A percentile compares a stretch with the other conserved stretches of the same genome.
phyloP scores from a whole-genome alignment of 2,888 invertebrate genomes.

The Campoletis raptor region DNA sequence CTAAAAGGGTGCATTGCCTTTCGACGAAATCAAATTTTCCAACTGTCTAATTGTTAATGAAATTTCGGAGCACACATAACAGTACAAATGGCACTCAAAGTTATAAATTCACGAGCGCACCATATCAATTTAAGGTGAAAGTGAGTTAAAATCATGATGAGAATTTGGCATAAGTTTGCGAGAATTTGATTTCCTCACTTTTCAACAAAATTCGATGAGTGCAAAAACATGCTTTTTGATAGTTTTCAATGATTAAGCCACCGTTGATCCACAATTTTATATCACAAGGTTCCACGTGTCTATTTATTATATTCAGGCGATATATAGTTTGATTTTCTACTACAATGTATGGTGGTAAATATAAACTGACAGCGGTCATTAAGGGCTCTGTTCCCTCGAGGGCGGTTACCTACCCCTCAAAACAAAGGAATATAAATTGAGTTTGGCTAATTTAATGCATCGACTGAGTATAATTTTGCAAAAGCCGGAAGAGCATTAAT shows the following conservation, averaged over 20 bases:
- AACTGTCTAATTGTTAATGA: constrained; percentile 1
- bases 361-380: neutral
- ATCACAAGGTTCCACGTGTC: neutral
- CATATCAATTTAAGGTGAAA: neutral
- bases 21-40: neutral
- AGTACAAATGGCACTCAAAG: neutral
- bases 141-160: neutral
- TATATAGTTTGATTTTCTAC: neutral
- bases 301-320: neutral
- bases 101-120: neutral
- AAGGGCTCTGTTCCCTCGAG: neutral
- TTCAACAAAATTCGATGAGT: neutral
- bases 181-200: constrained; percentile 6
- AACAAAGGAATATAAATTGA: constrained; percentile 5
- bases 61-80: neutral
- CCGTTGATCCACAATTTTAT: neutral
- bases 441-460: neutral
- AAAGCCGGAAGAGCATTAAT: neutral
- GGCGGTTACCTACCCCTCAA: neutral
- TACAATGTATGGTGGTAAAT: constrained; percentile 2
- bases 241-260: neutral
- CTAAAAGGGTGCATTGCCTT: constrained; percentile 10
- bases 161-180: neutral
- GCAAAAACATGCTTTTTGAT: constrained; percentile 1
- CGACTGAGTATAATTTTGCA: neutral